Conservation (phyloP, 2,113 vertebrate species). For the Periophthalmus modestus region DNA sequence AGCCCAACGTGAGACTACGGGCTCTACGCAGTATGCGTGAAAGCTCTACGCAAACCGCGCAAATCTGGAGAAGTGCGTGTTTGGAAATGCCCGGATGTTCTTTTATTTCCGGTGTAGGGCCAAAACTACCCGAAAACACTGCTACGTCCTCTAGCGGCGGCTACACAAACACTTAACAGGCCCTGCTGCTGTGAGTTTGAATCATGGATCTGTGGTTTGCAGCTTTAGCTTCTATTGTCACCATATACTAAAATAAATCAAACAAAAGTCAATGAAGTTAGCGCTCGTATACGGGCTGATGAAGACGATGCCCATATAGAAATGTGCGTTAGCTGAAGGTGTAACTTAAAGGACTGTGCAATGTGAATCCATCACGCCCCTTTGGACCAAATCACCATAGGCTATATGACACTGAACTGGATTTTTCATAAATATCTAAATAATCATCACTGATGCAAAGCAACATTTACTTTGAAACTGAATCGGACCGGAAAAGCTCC, state of each 20-base stretch:
- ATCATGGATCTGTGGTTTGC: neutral
- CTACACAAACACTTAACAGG: neutral
- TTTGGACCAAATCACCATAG: too few relatives aligned
- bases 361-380: too few relatives aligned
- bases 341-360: too few relatives aligned
- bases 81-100: conserved; percentile 48
- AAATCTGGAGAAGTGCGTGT: conserved; percentile 12
- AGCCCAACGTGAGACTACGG: rapidly evolving
- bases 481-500: neutral
- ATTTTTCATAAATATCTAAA: too few relatives aligned
- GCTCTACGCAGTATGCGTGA: conserved; percentile 3
- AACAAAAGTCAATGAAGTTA: too few relatives aligned
- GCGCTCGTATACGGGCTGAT: too few relatives aligned
- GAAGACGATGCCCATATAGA: too few relatives aligned
- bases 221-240: too few relatives aligned
- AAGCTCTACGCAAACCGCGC: conserved; percentile 26
- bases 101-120: conserved; percentile 15
- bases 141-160: conserved; percentile 15
- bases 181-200: neutral
- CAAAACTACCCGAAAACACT: too few relatives aligned
- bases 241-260: too few relatives aligned
- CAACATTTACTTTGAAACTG: neutral
- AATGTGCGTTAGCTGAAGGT: too few relatives aligned
- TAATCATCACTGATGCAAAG: neutral
- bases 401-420: too few relatives aligned